phyloP scores from a whole-genome alignment of 2,797 vertebrate species.

The Luscinia megarhynchos region DNA sequence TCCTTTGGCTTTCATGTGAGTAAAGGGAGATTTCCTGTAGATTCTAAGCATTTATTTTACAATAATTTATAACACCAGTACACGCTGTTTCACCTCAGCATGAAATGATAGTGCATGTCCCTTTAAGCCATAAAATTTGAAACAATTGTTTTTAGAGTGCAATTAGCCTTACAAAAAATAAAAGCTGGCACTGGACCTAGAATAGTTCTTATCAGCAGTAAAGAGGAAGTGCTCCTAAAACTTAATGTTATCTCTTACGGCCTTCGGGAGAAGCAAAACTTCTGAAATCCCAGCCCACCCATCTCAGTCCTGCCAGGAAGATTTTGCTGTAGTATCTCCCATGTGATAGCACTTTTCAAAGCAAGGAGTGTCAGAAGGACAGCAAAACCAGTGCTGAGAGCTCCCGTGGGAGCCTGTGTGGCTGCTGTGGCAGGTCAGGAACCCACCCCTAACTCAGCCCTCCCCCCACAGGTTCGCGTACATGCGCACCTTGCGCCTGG shows the following conservation, averaged over 20 bases:
- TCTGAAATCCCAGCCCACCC: neutral
- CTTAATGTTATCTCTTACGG: rapidly evolving
- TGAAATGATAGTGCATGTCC: neutral
- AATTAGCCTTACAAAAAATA: neutral
- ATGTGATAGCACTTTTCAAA: neutral
- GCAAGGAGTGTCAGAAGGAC: neutral
- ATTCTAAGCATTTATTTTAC: neutral
- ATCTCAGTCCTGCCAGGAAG: neutral
- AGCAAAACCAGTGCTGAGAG: neutral
- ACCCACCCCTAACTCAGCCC: neutral
- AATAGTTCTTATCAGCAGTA: neutral
- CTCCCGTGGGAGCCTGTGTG: neutral
- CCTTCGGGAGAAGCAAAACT: neutral
- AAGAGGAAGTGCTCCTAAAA: neutral
- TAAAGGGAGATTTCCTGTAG: neutral
- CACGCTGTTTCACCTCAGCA: neutral
- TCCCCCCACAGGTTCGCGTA: constrained; percentile 80
- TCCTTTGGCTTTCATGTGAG: constrained; percentile 91
- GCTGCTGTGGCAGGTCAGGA: neutral
- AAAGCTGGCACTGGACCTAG: neutral
- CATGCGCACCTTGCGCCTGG: constrained; percentile 83
- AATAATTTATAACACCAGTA: neutral
- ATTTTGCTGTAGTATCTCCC: neutral
- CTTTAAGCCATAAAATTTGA: neutral
- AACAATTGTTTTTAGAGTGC: neutral